Base-by-base conservation (phyloP, 2,888 invertebrate species). In the Selenia dentaria region DNA sequence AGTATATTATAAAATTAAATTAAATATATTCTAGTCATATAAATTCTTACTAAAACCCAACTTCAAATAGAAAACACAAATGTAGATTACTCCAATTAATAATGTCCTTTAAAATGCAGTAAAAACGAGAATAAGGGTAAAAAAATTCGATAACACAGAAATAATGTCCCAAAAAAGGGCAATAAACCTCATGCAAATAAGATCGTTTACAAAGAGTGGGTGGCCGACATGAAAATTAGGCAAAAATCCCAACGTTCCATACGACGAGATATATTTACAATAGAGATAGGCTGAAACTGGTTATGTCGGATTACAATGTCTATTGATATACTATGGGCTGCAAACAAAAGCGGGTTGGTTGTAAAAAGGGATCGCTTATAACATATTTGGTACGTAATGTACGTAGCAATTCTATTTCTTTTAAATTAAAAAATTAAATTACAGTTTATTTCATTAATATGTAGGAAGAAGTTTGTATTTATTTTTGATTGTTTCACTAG, bases 181-280 rank as follows among this genome's bases (percentile, higher is more conserved):
- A 53, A 54, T 64, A 65, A 68, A 60, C 58, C 57, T 54, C 60
- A 74, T 75, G 69, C 64, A 74, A 76, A 74, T 74, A 64, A 65
- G 62, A 62, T 64, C 65, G 64, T 70, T 74, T 69, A 61, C 62
- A 55, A 43, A 50, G 61, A 48, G 58, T 43, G 57, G 56, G 57
- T 56, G 64, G 57, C 59, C 59, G 59, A 73, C 74, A 70, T 52
- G 64, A 65, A 70, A 75, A 76, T 76, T 74, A 77, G 67, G 62
- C 65, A 68, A 70, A 72, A 73, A 65, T 63, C 63, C 66, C 59
- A 48, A 58, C 62, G 63, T 69, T 67, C 62, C 71, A 72, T 67
- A 65, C 63, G 58, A 62, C 53, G 53, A 62, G 59, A 64, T 64
- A 65, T 22, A 22, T 70, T 62, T 27, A 24, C 24, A 12, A 1